Conservation (phyloP, 1,140 invertebrate genomes). For the Myzus persicae region DNA sequence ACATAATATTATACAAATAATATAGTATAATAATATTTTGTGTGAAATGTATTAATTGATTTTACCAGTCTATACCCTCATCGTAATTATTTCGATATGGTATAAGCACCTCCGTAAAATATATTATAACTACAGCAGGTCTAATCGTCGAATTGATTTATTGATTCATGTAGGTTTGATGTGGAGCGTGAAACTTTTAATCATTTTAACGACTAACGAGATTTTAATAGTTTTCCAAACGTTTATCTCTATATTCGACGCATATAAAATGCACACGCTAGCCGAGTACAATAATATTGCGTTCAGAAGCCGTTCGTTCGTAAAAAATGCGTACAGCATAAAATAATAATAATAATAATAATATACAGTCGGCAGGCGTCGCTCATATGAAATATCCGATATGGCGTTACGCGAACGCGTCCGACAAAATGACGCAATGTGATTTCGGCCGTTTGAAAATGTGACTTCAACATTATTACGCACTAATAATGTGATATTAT, state of each 20-base stretch:
- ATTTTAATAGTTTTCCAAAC: not conserved
- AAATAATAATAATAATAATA: too few relatives aligned
- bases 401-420: too few relatives aligned
- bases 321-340: too few relatives aligned
- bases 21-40: too few relatives aligned
- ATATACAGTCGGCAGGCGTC: not conserved
- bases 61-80: not conserved
- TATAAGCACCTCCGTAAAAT: not conserved
- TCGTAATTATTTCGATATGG: not conserved
- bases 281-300: not conserved
- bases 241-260: not conserved
- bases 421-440: not conserved
- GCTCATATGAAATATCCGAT: not conserved
- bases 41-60: too few relatives aligned
- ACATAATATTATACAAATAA: too few relatives aligned
- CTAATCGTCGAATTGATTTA: not conserved
- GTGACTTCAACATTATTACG: not conserved
- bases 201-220: not conserved
- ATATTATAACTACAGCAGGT: not conserved
- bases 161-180: not conserved
- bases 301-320: not conserved
- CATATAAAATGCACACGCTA: not conserved
- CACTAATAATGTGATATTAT: not conserved
- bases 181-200: not conserved
- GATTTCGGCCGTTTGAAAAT: not conserved